These are phyloP conservation scores for Athene cunicularia DNA, from an alignment of 2,113 vertebrate genomes.

Conservation along the genomic window DNA sequence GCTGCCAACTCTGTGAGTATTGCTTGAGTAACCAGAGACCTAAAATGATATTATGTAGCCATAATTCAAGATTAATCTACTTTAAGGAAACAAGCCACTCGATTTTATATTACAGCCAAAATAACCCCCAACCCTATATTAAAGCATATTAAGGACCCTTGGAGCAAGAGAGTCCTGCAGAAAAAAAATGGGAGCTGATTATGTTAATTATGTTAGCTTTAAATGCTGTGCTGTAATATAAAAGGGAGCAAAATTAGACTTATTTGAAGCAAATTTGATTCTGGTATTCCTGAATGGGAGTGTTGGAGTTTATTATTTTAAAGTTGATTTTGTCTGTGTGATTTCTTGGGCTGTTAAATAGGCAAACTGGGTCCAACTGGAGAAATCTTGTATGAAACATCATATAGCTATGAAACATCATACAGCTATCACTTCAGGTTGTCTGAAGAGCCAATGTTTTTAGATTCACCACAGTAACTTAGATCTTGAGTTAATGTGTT, in stretches of 20 bases:
- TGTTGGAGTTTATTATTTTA: not conserved
- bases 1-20: not conserved
- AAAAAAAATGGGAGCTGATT: not conserved
- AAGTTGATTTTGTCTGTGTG: not conserved
- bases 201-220: not conserved
- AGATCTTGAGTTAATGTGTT: not conserved
- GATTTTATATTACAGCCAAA: not conserved
- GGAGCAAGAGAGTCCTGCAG: not conserved
- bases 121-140: not conserved
- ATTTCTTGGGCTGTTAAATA: not conserved
- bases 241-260: not conserved
- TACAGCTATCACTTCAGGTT: accelerated
- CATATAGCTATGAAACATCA: accelerated
- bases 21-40: not conserved
- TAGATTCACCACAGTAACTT: not conserved
- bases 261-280: conserved; percentile 16
- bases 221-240: not conserved
- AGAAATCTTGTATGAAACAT: not conserved
- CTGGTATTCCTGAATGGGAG: not conserved
- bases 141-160: not conserved
- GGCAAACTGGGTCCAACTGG: not conserved
- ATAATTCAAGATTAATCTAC: conserved; percentile 30
- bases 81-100: conserved; percentile 27
- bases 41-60: conserved; percentile 13
- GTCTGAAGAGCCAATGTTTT: not conserved